Conservation (phyloP, 2,888 invertebrate species). For the Patella pellucida region DNA sequence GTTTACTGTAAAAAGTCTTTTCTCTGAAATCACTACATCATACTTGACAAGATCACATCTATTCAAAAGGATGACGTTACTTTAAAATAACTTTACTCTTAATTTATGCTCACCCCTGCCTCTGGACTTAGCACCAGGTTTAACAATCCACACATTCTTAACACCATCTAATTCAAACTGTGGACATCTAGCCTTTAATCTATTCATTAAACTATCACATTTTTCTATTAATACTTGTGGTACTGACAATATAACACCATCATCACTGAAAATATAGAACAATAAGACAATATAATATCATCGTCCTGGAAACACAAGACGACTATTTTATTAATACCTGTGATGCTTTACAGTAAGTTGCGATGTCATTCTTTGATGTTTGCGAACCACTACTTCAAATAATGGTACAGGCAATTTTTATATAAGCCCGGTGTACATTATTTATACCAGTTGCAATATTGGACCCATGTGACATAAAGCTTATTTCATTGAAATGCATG, state of each 20-base stretch:
- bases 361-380: too few species aligned
- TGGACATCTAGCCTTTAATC: slow-evolving; percentile 73
- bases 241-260: slow-evolving; percentile 52
- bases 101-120: slow-evolving; percentile 75
- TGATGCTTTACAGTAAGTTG: too few species aligned
- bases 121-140: slow-evolving; percentile 93
- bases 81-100: neutral
- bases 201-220: slow-evolving; percentile 77
- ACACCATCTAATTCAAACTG: slow-evolving; percentile 81
- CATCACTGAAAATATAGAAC: slow-evolving; percentile 52
- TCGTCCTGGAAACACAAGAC: neutral
- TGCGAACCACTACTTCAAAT: too few species aligned
- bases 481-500: too few species aligned
- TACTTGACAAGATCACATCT: neutral
- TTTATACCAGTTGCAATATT: too few species aligned
- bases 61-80: neutral
- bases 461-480: too few species aligned
- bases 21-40: neutral
- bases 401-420: too few species aligned
- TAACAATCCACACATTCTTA: slow-evolving; percentile 93
- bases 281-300: neutral
- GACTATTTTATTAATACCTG: neutral
- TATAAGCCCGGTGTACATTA: too few species aligned
- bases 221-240: slow-evolving; percentile 49
- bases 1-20: too few species aligned